Evolutionary conservation across 1,140 invertebrate genomes (phyloP), one percentile per base, ranked within the genome.

Genomic region (Caenorhabditis tropicalis): DNA sequence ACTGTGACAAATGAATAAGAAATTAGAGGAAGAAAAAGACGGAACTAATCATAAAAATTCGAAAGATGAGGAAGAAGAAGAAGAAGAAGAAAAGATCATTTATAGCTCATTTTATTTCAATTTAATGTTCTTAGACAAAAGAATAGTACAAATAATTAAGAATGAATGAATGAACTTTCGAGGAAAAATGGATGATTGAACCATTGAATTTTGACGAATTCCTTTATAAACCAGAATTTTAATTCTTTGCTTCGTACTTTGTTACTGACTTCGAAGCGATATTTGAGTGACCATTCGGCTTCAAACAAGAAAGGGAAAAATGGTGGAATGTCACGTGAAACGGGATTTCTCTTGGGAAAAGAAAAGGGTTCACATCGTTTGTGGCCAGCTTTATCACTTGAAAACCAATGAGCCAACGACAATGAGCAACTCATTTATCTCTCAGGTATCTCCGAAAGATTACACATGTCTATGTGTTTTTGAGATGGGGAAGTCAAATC

Each of bases 381-480:
- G 65, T 74, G 65, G 65, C 65, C 36, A 74, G 21, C 36, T 74
- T 74, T 74, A 74, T 74, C 65, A 74, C 36, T 74, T 74, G 65
- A 74, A 21, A 74, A n/a, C 65, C 65, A 74, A 74, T 74, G 65
- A 74, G 36, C 65, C n/a, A n/a, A n/a, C n/a, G n/a, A n/a, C 4
- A 19, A 74, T 5, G 36, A 24, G 29, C 33, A 43, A 12, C 43
- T 12, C 43, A 9, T 46, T 24, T 43, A 4, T 39, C 10, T n/a
- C 9, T 33, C 65, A 27, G 33, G 36, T 74, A 46, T 36, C 12
- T 46, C 31, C 12, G 39, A 43, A 43, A 43, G 39, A 21, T 51
- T 7, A 4, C 16, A n/a, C 4, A 9, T 51, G 49, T 51, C n/a
- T n/a, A n/a, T n/a, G n/a, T 16, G 15, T 51, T 51, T 51, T 51